Evolutionary conservation across 2,888 invertebrate genomes (phyloP), one percentile per base, ranked within the genome.

Genomic region (Oeneis ivallda): DNA sequence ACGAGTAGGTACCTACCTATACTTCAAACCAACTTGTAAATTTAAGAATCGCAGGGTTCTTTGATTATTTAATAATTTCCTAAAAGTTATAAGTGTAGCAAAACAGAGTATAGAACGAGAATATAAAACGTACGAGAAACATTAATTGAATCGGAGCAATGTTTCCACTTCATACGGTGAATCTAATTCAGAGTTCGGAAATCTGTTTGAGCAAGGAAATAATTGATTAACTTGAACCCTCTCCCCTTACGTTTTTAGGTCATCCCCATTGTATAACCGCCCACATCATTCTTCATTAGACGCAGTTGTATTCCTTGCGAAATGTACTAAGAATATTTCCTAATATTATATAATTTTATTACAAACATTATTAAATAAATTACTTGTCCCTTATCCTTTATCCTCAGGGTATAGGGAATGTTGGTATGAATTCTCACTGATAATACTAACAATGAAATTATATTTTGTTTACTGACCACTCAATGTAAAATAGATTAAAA

Each of bases 171-270:
- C 17, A 56, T 56, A 56, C 56, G n/a, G 41, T 56, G 10, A 56
- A 56, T 56, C 41, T 56, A 56, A 56, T 56, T 56, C 41, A 19
- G 39, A 41, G 41, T 39, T 56, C 56, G 56, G 41, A 13, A 56
- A 41, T 56, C 56, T 56, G 39, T 56, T 41, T 39, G 56, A 11
- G 56, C 39, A 56, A 56, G 41, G 56, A 56, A 56, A 56, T 56
- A 56, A 56, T 56, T 56, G 56, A 56, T 56, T 56, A 39, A 56
- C 56, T 56, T 41, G 56, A 56, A 56, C 56, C 56, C 56, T 56
- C 56, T 54, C 56, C 56, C 56, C 39, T 13, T 34, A 53, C 56
- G 56, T 56, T 56, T 56, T 56, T 19, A 41, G 56, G 56, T 56
- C 56, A 56, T 56, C 56, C 56, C 56, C 56, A 41, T 41, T 39